Evolutionary conservation across 2,888 invertebrate species (phyloP).

Genomic region (Drosophila merina): DNA sequence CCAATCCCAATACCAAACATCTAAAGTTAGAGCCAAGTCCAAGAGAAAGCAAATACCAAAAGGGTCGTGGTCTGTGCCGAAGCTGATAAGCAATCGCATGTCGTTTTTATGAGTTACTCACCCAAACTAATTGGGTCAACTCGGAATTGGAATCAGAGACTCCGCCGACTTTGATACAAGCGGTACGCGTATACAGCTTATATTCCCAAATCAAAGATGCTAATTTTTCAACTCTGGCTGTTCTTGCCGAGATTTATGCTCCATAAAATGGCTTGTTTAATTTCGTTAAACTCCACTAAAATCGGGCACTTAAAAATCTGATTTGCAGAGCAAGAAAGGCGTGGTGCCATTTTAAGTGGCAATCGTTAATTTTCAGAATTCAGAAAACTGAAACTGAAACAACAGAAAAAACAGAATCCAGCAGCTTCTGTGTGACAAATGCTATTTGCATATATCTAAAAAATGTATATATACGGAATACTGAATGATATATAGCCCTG

Average conservation of each 20-base stretch:
- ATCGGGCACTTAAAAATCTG: conserved; percentile 48
- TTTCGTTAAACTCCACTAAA: conserved; percentile 55
- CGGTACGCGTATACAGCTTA: conserved; percentile 6
- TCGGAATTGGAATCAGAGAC: conserved; percentile 6
- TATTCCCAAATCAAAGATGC: conserved; percentile 74
- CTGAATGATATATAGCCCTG: conserved; percentile 63
- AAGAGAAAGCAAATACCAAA: conserved; percentile 58
- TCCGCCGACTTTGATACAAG: conserved; percentile 4
- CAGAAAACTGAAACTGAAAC: conserved; percentile 5
- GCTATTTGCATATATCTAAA: conserved; percentile 41
- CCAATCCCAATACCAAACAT: conserved; percentile 7
- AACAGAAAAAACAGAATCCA: conserved; percentile 12
- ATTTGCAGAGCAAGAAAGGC: conserved; percentile 55
- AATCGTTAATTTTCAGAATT: conserved; percentile 13
- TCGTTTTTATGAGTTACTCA: conserved; percentile 70
- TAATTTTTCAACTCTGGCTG: conserved; percentile 54
- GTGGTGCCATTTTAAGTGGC: conserved; percentile 63
- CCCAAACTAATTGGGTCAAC: conserved; percentile 70
- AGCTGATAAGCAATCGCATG: conserved; percentile 58
- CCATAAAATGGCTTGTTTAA: conserved; percentile 51
- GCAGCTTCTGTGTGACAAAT: conserved; percentile 53
- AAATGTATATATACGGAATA: conserved; percentile 29
- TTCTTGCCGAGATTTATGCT: conserved; percentile 45
- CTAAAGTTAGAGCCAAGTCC: conserved; percentile 17
- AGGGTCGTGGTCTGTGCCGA: conserved; percentile 48